Evolutionary conservation across 2,797 vertebrate species (phyloP).

Genomic region (Moxostoma hubbsi): DNA sequence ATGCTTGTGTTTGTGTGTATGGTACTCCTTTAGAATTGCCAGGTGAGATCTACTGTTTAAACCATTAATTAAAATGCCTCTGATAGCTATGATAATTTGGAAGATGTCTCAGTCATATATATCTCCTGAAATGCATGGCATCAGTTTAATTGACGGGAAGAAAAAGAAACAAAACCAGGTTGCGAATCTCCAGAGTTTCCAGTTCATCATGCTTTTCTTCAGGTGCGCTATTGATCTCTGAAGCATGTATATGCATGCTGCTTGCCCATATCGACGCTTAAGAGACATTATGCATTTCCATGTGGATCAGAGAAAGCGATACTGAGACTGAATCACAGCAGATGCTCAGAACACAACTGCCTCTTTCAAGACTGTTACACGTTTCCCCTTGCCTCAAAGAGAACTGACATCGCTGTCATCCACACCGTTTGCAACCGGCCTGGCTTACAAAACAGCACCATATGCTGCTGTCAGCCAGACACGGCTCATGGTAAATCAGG

Average conservation of each 20-base stretch:
- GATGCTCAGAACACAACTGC: slow-evolving; percentile 50
- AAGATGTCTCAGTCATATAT: neutral
- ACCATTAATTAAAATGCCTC: slow-evolving; percentile 20
- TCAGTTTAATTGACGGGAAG: slow-evolving; percentile 9
- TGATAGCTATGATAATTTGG: neutral
- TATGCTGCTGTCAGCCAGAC: slow-evolving; percentile 55
- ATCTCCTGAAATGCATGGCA: neutral
- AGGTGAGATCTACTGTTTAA: slow-evolving; percentile 14
- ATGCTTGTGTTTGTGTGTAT: neutral
- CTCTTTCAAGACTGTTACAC: slow-evolving; percentile 53
- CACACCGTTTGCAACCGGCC: slow-evolving; percentile 34
- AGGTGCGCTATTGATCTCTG: slow-evolving; percentile 21
- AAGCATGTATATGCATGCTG: slow-evolving; percentile 3
- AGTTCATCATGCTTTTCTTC: slow-evolving; percentile 21
- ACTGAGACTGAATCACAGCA: slow-evolving; percentile 39
- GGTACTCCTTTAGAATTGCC: neutral
- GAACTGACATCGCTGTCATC: slow-evolving; percentile 68
- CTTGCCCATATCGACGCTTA: slow-evolving; percentile 21
- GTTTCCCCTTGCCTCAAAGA: slow-evolving; percentile 65
- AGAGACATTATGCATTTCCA: slow-evolving; percentile 36
- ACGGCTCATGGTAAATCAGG: slow-evolving; percentile 36
- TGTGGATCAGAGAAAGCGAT: slow-evolving; percentile 31
- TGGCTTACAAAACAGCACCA: slow-evolving; percentile 41
- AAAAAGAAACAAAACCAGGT: slow-evolving; percentile 18
- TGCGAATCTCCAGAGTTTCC: neutral